phyloP scores from a whole-genome alignment of 2,797 vertebrate genomes.

The Galaxias olidus region DNA sequence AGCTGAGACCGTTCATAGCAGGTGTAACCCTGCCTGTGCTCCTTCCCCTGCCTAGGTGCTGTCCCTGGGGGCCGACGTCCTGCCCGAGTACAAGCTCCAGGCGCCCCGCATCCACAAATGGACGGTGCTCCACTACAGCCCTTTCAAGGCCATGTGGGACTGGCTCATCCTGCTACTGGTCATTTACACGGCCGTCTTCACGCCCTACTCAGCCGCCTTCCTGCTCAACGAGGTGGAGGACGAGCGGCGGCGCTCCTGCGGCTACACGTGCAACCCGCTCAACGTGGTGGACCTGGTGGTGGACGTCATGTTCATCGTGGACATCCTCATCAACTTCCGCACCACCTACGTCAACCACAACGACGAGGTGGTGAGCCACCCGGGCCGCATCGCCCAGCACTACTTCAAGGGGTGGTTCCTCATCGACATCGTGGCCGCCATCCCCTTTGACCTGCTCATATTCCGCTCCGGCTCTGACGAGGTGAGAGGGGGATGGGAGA shows the following conservation, averaged over 20 bases:
- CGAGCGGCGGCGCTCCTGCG: slow-evolving; percentile 82
- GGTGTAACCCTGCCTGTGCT: not conserved
- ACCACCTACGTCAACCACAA: slow-evolving; percentile 98
- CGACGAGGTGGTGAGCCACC: slow-evolving; percentile 97
- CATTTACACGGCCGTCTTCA: slow-evolving; percentile 97
- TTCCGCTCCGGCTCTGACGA: slow-evolving; percentile 93
- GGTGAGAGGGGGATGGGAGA: slow-evolving; percentile 67
- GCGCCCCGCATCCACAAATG: slow-evolving; percentile 93
- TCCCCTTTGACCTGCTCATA: slow-evolving; percentile 97
- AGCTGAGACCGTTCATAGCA: too few relatives aligned
- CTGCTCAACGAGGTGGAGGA: slow-evolving; percentile 93
- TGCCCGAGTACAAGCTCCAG: slow-evolving; percentile 97
- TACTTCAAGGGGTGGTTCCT: slow-evolving; percentile 99
- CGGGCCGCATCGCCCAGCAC: slow-evolving; percentile 90
- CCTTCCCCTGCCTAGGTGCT: slow-evolving; percentile 78
- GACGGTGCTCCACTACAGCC: slow-evolving; percentile 98
- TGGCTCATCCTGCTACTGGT: slow-evolving; percentile 98
- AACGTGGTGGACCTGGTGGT: slow-evolving; percentile 97
- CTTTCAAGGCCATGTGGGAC: slow-evolving; percentile 99
- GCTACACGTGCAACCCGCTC: slow-evolving; percentile 94
- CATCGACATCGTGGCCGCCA: slow-evolving; percentile 98
- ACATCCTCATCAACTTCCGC: slow-evolving; percentile 98
- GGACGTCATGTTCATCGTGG: slow-evolving; percentile 98
- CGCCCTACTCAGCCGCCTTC: slow-evolving; percentile 95
- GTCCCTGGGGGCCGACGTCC: slow-evolving; percentile 93